Base-by-base conservation (phyloP, 2,797 vertebrate species). In the Sus cebifrons region DNA sequence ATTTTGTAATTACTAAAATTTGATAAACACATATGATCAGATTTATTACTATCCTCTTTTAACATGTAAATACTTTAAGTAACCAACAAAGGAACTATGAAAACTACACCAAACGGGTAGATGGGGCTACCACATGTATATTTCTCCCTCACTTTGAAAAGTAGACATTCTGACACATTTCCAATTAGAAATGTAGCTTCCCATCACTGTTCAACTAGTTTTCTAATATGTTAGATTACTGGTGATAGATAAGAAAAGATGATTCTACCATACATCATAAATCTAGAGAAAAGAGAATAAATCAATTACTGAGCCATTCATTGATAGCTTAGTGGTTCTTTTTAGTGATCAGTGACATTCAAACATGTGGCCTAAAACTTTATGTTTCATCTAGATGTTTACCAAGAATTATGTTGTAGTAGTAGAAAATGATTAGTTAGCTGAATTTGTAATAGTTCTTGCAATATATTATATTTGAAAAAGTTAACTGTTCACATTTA, bases 391-490 rank as follows among this genome's bases (percentile, higher is more conserved):
- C 17, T 68, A 94, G 32, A 58, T 44, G 9, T 67, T 95, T 87
- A 89, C 27, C 36, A 75, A 94, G 62, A 74, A 15, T 83, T 58
- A 88, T 83, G 10, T 40, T 58, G n/a, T 79, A 32, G 54, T 75
- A 58, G 16, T 5, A 85, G 44, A 17, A 18, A 65, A 67, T 67
- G n/a, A 79, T 77, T 62, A 86, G 71, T 64, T 79, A 74, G 18
- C 25, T 81, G n/a, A 83, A 83, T 85, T 95, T 84, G 64, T 94
- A 93, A 86, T 58, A 89, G 52, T 83, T 77, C 25, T 74, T 86
- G 5, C 6, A 96, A 49, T 36, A 14, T 27, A 74, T 20, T 92
- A 25, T 29, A 79, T 91, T 91, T 88, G 21, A 94, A 94, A 95
- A 40, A 81, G 1, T 93, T 29, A 93, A 64, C 44, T 96, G 89